Evolutionary conservation across 2,888 invertebrate species (phyloP).

Genomic region (Metellina segmentata): DNA sequence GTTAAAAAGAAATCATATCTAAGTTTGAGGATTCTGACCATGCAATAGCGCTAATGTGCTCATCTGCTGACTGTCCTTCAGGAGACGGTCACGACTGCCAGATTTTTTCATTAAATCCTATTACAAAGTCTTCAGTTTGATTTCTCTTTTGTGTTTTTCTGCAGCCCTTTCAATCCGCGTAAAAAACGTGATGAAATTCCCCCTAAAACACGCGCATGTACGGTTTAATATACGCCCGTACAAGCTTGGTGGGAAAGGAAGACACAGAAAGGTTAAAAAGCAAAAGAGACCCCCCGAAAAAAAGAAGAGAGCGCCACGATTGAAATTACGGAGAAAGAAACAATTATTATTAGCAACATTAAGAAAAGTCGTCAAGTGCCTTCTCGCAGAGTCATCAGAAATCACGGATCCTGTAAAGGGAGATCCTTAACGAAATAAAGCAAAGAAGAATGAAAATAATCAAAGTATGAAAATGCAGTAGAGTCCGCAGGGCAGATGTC

Average conservation of each 20-base stretch:
- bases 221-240: constrained; percentile 55
- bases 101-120: constrained; percentile 50
- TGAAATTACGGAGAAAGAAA: constrained; percentile 73
- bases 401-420: constrained; percentile 71
- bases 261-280: constrained; percentile 9
- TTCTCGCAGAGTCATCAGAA: constrained; percentile 48
- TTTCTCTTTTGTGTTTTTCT: constrained; percentile 39
- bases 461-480: constrained; percentile 24
- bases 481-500: constrained; percentile 60
- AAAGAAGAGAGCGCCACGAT: constrained; percentile 29
- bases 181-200: constrained; percentile 71
- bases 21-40: constrained; percentile 29
- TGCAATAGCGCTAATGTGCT: constrained; percentile 63
- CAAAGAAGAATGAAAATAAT: constrained; percentile 45
- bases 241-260: not conserved
- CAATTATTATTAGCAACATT: constrained; percentile 76
- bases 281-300: not conserved
- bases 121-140: constrained; percentile 49
- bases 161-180: constrained; percentile 41
- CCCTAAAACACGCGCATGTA: constrained; percentile 52
- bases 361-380: constrained; percentile 68
- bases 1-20: constrained; percentile 7
- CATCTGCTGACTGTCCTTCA: constrained; percentile 63
- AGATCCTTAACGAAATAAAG: constrained; percentile 61
- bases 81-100: constrained; percentile 60